Base-by-base conservation (phyloP, 2,888 invertebrate genomes). In the Lamproptera curius region DNA sequence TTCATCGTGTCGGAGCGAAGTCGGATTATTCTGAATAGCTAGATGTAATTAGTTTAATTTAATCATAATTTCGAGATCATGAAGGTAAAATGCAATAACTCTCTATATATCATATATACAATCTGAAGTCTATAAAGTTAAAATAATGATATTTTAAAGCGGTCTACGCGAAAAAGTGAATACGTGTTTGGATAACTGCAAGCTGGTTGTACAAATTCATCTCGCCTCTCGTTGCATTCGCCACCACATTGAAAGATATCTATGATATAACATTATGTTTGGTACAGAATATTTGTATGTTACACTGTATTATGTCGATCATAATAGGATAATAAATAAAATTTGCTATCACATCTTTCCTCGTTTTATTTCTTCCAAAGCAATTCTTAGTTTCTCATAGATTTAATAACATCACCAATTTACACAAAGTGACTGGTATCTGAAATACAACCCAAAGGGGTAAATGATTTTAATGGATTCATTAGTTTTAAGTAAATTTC, bases 341-440 rank as follows among this genome's bases (percentile, higher is more conserved):
- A 83, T 82, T 82, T 82, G 82, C 79, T 82, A 83, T 83, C 76
- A 77, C 76, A 76, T 79, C 73, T 63, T 57, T 50, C 53, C 42
- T 58, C 66, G 63, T 76, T 62, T 68, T 58, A 45, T 56, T 62
- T 0, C 23, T n/a, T n/a, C n/a, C n/a, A n/a, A n/a, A n/a, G n/a
- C n/a, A n/a, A n/a, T n/a, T n/a, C n/a, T n/a, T n/a, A n/a, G n/a
- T n/a, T n/a, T n/a, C n/a, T n/a, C n/a, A n/a, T n/a, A n/a, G n/a
- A n/a, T n/a, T n/a, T n/a, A n/a, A n/a, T n/a, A n/a, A n/a, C n/a
- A n/a, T n/a, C n/a, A n/a, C n/a, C n/a, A n/a, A n/a, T n/a, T n/a
- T n/a, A n/a, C n/a, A n/a, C n/a, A n/a, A n/a, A n/a, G n/a, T n/a
- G n/a, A n/a, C n/a, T n/a, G n/a, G n/a, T n/a, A n/a, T n/a, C n/a